A percentile compares a stretch with the other conserved stretches of the same genome.
phyloP scores from a whole-genome alignment of 1,140 invertebrate genomes.

The Battus philenor region DNA sequence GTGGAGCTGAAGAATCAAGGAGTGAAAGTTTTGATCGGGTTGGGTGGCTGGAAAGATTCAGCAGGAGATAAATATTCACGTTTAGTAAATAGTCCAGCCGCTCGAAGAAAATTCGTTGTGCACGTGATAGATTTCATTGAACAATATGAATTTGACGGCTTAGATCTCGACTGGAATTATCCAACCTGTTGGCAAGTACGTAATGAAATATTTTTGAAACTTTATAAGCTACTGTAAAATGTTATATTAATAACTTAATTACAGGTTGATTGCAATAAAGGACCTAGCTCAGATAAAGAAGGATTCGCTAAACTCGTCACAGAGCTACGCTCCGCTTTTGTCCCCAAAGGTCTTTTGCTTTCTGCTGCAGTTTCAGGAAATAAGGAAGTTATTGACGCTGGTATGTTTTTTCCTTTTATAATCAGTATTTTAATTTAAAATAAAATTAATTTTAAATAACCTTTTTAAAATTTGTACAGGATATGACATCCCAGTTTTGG shows the following conservation, averaged over 20 bases:
- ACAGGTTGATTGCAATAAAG: constrained; percentile 88
- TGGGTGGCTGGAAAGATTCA: constrained; percentile 95
- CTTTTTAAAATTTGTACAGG: constrained; percentile 72
- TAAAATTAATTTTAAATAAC: too few relatives aligned
- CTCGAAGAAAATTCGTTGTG: constrained; percentile 83
- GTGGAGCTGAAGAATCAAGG: constrained; percentile 84
- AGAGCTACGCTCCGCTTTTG: constrained; percentile 84
- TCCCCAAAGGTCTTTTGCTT: constrained; percentile 81
- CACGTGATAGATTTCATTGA: constrained; percentile 87
- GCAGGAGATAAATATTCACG: constrained; percentile 91
- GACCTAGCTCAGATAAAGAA: constrained; percentile 85
- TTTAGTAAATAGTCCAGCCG: constrained; percentile 83
- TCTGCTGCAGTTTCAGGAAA: constrained; percentile 91
- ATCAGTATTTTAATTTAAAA: neutral
- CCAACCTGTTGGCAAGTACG: constrained; percentile 93
- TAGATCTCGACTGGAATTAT: constrained; percentile 95
- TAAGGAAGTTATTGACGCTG: constrained; percentile 86
- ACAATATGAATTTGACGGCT: constrained; percentile 88
- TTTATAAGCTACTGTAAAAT: neutral
- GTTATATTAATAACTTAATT: constrained; percentile 27
- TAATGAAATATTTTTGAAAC: constrained; percentile 55
- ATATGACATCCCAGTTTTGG: constrained; percentile 85
- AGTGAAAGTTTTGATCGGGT: constrained; percentile 87
- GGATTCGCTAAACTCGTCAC: constrained; percentile 82
- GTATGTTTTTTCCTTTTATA: constrained; percentile 46